Percentiles rank a stretch among this genome's conserved stretches.
Conservation (phyloP, 2,888 invertebrate species). For the Dryadula phaetusa region DNA sequence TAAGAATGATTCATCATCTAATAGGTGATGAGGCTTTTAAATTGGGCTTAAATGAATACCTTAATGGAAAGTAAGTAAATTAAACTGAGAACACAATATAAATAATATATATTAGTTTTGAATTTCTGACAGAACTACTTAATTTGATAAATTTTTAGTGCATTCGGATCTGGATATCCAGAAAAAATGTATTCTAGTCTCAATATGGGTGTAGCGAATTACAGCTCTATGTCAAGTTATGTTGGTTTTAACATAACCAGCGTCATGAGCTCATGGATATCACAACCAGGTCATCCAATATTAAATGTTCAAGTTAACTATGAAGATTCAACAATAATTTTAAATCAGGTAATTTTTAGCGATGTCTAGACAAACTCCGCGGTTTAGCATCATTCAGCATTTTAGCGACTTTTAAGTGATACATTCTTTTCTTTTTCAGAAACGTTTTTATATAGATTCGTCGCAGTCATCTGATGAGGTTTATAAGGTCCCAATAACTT, state of each 20-base stretch:
- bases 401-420: too few relatives aligned
- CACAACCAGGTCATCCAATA: constrained; percentile 71
- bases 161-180: constrained; percentile 76
- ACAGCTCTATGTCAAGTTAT: constrained; percentile 59
- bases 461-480: constrained; percentile 61
- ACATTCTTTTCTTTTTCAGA: constrained; percentile 55
- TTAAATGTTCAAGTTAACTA: constrained; percentile 67
- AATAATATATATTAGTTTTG: neutral
- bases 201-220: constrained; percentile 59
- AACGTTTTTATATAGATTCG: constrained; percentile 68
- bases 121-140: neutral
- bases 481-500: constrained; percentile 77
- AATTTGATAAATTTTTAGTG: constrained; percentile 52
- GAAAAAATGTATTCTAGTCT: constrained; percentile 76
- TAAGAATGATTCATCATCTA: constrained; percentile 78
- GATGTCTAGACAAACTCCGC: too few relatives aligned
- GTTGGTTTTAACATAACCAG: constrained; percentile 55
- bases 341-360: constrained; percentile 76
- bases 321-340: constrained; percentile 56
- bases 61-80: constrained; percentile 77
- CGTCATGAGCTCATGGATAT: constrained; percentile 73
- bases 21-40: constrained; percentile 66
- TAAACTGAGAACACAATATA: neutral
- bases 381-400: too few relatives aligned
- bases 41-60: constrained; percentile 60